Evolutionary conservation across 2,113 vertebrate species (phyloP).

Genomic region (Hypomesus transpacificus): DNA sequence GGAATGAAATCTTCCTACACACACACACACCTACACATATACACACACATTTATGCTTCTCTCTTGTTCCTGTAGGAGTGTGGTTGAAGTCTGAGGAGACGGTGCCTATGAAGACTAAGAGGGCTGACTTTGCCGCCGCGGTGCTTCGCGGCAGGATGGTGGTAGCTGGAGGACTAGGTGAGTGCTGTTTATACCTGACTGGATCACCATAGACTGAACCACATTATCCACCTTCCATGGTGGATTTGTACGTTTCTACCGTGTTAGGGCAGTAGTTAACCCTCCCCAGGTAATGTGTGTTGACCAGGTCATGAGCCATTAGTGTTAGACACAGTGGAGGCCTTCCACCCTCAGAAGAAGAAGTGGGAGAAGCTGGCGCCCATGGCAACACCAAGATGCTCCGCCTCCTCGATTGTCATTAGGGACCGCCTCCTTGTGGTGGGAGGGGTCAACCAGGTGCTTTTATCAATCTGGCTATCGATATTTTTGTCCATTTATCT

Average conservation of each 20-base stretch:
- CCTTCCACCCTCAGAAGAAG: conserved; percentile 86
- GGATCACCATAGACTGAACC: neutral
- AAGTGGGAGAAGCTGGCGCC: conserved; percentile 88
- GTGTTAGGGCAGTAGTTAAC: neutral
- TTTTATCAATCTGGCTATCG: neutral
- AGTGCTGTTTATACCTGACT: conserved; percentile 38
- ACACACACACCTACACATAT: conserved; percentile 1
- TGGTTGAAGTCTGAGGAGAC: conserved; percentile 92
- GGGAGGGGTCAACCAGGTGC: conserved; percentile 85
- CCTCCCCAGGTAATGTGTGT: neutral
- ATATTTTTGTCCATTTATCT: neutral
- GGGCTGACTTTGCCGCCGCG: conserved; percentile 90
- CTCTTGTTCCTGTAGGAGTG: conserved; percentile 64
- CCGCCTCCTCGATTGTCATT: conserved; percentile 86
- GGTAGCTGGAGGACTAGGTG: conserved; percentile 91
- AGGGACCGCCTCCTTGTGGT: conserved; percentile 88
- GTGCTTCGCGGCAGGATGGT: conserved; percentile 84
- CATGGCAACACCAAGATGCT: conserved; percentile 91
- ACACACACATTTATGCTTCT: neutral
- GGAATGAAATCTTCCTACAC: conserved; percentile 4
- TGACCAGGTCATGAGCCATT: conserved; percentile 88
- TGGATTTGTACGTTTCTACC: neutral
- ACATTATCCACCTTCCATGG: neutral
- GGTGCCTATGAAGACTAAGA: conserved; percentile 86
- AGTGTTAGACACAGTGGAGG: conserved; percentile 86